Evolutionary conservation across 2,888 invertebrate genomes (phyloP).

Genomic region (Sipha maydis): DNA sequence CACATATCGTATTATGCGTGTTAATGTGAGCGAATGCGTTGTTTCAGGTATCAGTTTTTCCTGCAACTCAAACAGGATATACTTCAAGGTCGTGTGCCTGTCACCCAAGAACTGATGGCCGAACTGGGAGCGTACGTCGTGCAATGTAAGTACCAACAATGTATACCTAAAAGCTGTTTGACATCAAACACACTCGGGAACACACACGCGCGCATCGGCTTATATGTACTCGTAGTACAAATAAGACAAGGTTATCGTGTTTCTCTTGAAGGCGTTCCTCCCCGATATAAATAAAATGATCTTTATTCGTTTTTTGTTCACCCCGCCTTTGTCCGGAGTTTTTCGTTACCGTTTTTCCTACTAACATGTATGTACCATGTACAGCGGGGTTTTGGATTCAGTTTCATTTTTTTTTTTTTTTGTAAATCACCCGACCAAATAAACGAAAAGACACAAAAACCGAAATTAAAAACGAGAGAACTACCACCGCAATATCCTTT

Average conservation of each 20-base stretch:
- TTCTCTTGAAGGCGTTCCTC: neutral
- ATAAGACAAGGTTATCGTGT: conserved; percentile 10
- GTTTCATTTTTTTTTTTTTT: conserved; percentile 13
- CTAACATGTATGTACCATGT: no score
- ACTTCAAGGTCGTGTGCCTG: conserved; percentile 90
- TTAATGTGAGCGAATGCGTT: conserved; percentile 16
- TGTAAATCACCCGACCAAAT: neutral
- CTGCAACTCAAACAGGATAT: conserved; percentile 97
- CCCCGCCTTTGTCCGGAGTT: neutral
- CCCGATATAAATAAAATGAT: conserved; percentile 19
- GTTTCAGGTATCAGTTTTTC: conserved; percentile 92
- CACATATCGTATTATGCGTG: no score
- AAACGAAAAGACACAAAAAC: conserved; percentile 15
- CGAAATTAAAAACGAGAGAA: conserved; percentile 44
- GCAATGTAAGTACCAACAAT: conserved; percentile 82
- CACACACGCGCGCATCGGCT: neutral
- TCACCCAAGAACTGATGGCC: conserved; percentile 89
- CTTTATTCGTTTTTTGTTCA: neutral
- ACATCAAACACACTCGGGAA: conserved; percentile 8
- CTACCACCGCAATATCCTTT: neutral
- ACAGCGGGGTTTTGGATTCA: neutral
- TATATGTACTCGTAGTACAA: neutral
- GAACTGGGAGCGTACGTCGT: conserved; percentile 92
- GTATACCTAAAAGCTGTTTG: conserved; percentile 10
- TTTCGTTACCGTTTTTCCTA: neutral